Evolutionary conservation across 1,140 invertebrate species (phyloP).

Genomic region (Apis laboriosa): DNA sequence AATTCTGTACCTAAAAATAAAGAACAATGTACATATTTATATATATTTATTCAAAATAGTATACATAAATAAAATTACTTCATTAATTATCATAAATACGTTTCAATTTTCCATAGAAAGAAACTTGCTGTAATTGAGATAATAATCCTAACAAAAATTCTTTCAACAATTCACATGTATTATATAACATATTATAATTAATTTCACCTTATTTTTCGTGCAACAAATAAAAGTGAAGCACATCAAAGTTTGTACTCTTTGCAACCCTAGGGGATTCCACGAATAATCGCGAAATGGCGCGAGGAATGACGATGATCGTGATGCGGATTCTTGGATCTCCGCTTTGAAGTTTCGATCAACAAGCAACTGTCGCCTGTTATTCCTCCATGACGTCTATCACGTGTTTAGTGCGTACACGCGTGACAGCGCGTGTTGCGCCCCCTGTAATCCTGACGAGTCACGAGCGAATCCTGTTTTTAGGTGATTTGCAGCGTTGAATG

Average conservation of each 20-base stretch:
- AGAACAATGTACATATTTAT: too few species aligned
- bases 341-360: conserved; percentile 56
- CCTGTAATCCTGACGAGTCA: neutral
- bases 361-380: conserved; percentile 16
- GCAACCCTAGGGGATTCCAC: conserved; percentile 33
- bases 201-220: neutral
- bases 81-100: too few species aligned
- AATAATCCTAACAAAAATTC: too few species aligned
- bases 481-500: neutral
- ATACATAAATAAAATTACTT: too few species aligned
- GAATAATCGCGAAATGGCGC: conserved; percentile 15
- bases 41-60: too few species aligned
- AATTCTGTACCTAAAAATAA: too few species aligned
- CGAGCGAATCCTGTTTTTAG: neutral
- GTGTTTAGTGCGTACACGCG: conserved; percentile 43
- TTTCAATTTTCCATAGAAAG: too few species aligned
- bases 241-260: conserved; percentile 28
- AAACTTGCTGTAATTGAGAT: too few species aligned
- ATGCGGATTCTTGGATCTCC: conserved; percentile 32
- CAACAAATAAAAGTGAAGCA: conserved; percentile 3
- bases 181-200: neutral
- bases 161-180: too few species aligned
- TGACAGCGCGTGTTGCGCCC: neutral
- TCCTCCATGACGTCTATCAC: conserved; percentile 56
- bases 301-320: conserved; percentile 46